Evolutionary conservation across 2,888 invertebrate species (phyloP).

Genomic region (Drosophila recens): DNA sequence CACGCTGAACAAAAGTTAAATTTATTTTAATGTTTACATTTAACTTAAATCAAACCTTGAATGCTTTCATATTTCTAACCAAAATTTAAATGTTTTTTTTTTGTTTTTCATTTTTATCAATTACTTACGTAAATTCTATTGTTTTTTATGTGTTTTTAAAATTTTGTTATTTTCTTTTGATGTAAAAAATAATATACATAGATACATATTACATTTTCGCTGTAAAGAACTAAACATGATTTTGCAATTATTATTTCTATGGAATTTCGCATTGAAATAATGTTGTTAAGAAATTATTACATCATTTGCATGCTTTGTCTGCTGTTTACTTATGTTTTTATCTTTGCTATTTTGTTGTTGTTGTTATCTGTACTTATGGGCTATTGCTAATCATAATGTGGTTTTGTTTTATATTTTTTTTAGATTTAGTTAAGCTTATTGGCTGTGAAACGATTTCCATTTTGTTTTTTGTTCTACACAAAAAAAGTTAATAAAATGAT

Average conservation of each 20-base stretch:
- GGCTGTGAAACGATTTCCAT: slow-evolving; percentile 65
- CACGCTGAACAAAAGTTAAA: slow-evolving; percentile 70
- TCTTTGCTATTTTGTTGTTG: slow-evolving; percentile 57
- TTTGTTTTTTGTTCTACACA: slow-evolving; percentile 43
- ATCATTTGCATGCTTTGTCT: slow-evolving; percentile 51
- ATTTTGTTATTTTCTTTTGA: slow-evolving; percentile 34
- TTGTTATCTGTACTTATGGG: slow-evolving; percentile 74
- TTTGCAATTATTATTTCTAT: slow-evolving; percentile 44
- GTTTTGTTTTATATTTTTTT: slow-evolving; percentile 33
- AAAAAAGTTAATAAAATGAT: slow-evolving; percentile 33
- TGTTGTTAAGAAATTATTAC: slow-evolving; percentile 30
- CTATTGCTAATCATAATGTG: slow-evolving; percentile 79
- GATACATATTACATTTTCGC: slow-evolving; percentile 56
- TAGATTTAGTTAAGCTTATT: slow-evolving; percentile 69
- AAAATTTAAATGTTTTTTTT: slow-evolving; percentile 36
- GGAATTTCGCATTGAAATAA: slow-evolving; percentile 52
- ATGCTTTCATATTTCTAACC: slow-evolving; percentile 36
- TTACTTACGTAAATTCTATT: slow-evolving; percentile 48
- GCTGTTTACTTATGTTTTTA: slow-evolving; percentile 52
- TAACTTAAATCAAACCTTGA: slow-evolving; percentile 42
- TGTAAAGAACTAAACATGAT: slow-evolving; percentile 51
- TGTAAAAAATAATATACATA: slow-evolving; percentile 47
- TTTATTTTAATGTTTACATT: slow-evolving; percentile 57
- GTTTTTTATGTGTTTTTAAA: slow-evolving; percentile 33
- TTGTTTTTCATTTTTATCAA: slow-evolving; percentile 30